Evolutionary conservation across 2,797 vertebrate species (phyloP), one percentile per base, ranked within the genome.

Genomic region (Sebastes minor): DNA sequence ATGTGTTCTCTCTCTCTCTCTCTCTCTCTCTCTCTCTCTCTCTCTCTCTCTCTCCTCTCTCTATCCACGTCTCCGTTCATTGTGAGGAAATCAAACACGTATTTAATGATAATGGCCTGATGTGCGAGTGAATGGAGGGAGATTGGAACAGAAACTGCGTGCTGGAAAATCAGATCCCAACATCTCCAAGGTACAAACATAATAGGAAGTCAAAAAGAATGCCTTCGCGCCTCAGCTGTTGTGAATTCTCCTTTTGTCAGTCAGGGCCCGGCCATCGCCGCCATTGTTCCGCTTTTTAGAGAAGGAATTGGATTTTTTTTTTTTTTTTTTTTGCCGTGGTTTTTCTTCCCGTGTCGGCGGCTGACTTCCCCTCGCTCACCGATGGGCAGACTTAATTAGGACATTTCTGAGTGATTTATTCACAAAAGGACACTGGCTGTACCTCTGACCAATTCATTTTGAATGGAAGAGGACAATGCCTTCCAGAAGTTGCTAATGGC

Each of bases 121-220:
- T 83, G 88, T 83, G 85, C 46, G n/a, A 73, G 86, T 93, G 91
- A 95, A 95, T 95, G 89, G 91, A 80, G 63, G 82, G 70, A 90
- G 92, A 94, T 90, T 90, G 93, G 85, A 92, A 89, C 76, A 85
- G 91, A 88, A 46, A 86, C 81, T 1, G 84, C 81, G 79, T 70
- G 84, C 86, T 77, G 86, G 89, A 91, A 92, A 95, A 95, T 94
- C 90, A 92, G 92, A 96, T 95, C 93, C 90, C 88, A 89, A 87
- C 94, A 95, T 94, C 94, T 95, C 92, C 64, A 87, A 95, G 94
- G 90, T 94, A 79, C 86, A 85, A 88, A 90, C 91, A 93, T 94
- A 96, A 96, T 95, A 83, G 93, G 89, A 94, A 93, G 93, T 95
- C 85, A 93, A 93, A 94, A 94, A 95, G 91, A 95, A 95, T 92